Evolutionary conservation across 2,888 invertebrate genomes (phyloP).

Genomic region (Psococerastis gibbosa): DNA sequence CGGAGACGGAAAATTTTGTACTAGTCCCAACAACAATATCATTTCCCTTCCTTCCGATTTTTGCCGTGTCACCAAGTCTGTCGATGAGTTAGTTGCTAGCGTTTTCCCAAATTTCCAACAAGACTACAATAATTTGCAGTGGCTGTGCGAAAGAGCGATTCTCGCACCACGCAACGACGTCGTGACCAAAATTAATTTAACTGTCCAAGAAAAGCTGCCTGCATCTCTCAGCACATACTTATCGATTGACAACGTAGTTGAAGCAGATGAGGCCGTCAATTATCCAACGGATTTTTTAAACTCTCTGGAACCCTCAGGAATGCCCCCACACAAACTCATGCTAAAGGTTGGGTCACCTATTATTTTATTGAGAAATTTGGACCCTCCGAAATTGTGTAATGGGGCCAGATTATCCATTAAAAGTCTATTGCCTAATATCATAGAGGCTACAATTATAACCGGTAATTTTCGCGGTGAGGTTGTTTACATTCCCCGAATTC

Average conservation of each 20-base stretch:
- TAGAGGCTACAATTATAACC: slow-evolving; percentile 16
- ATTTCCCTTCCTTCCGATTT: background rate
- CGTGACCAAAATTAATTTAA: slow-evolving; percentile 6
- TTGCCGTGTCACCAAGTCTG: background rate
- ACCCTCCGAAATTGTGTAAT: slow-evolving; percentile 13
- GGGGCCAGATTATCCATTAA: slow-evolving; percentile 16
- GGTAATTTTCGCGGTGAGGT: slow-evolving; percentile 13
- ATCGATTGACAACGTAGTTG: slow-evolving; percentile 13
- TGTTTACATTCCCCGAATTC: slow-evolving; percentile 14
- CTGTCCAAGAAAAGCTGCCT: background rate
- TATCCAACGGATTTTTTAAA: slow-evolving; percentile 16
- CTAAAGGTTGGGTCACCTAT: slow-evolving; percentile 13
- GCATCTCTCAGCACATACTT: slow-evolving; percentile 6
- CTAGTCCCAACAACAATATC: background rate
- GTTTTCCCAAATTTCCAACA: slow-evolving; percentile 9
- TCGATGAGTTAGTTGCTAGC: slow-evolving; percentile 9
- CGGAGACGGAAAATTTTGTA: background rate
- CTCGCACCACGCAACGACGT: slow-evolving; percentile 9
- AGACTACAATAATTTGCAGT: background rate
- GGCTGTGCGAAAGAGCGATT: slow-evolving; percentile 12
- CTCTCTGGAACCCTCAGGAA: slow-evolving; percentile 16
- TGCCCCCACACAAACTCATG: slow-evolving; percentile 17
- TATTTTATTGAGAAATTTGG: slow-evolving; percentile 13
- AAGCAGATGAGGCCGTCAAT: slow-evolving; percentile 9
- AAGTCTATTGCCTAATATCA: slow-evolving; percentile 18